Percentiles rank a stretch among this genome's conserved stretches.
These are phyloP conservation scores for Phataginus tetradactyla DNA, from an alignment of 2,797 vertebrate species.

Conservation along the genomic window DNA sequence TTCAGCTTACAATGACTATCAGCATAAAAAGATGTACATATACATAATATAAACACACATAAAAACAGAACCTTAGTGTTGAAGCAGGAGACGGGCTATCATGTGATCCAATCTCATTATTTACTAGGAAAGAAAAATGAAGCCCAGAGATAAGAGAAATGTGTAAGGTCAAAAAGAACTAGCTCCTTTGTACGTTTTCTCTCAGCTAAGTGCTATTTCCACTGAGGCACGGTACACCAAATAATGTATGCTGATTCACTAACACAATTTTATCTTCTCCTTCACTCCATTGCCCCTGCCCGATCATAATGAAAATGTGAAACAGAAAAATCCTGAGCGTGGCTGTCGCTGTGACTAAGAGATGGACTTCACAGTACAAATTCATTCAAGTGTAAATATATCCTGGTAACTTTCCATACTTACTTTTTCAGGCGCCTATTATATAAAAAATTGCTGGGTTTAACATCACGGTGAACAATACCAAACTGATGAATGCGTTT, in stretches of 20 bases:
- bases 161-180: neutral
- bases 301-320: constrained; percentile 20
- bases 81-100: constrained; percentile 34
- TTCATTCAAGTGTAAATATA: neutral
- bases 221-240: neutral
- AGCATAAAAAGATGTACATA: neutral
- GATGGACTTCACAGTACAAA: neutral
- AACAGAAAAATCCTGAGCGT: neutral
- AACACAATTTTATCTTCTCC: neutral
- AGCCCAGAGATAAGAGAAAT: neutral
- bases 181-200: neutral
- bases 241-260: neutral
- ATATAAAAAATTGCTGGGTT: constrained; percentile 91
- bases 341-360: neutral
- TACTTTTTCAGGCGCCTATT: constrained; percentile 92
- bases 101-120: neutral
- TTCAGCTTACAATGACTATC: constrained; percentile 12
- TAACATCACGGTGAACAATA: constrained; percentile 98
- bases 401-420: constrained; percentile 81
- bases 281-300: neutral
- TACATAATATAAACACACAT: neutral
- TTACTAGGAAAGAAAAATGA: constrained; percentile 33
- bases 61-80: constrained; percentile 8
- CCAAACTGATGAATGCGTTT: constrained; percentile 96
- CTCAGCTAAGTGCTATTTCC: neutral